Evolutionary conservation across 1,140 invertebrate genomes (phyloP).

Genomic region (Zaprionus gabonicus): DNA sequence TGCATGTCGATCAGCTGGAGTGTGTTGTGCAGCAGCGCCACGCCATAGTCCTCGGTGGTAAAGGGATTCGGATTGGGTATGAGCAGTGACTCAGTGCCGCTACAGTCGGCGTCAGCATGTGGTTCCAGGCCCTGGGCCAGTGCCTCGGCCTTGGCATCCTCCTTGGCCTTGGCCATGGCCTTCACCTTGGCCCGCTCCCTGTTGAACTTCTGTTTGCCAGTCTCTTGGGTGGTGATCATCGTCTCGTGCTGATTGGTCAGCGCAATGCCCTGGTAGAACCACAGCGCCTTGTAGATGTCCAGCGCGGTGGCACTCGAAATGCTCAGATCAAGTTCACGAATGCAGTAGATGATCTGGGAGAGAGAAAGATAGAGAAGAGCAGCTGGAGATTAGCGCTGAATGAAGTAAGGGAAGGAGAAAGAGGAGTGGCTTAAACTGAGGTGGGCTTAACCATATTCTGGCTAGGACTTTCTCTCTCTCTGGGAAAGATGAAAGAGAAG

Average conservation of each 20-base stretch:
- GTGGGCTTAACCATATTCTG: neutral
- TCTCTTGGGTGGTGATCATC: conserved; percentile 76
- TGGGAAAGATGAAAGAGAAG: neutral
- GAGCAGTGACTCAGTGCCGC: conserved; percentile 54
- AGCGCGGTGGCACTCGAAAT: conserved; percentile 75
- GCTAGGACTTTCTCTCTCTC: too few relatives aligned
- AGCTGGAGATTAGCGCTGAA: too few relatives aligned
- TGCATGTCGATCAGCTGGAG: conserved; percentile 84
- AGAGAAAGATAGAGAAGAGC: too few relatives aligned
- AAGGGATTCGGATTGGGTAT: conserved; percentile 80
- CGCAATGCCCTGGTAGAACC: conserved; percentile 79
- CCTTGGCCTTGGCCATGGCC: conserved; percentile 60
- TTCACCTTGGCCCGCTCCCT: conserved; percentile 47
- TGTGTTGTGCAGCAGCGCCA: conserved; percentile 77
- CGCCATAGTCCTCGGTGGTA: conserved; percentile 81
- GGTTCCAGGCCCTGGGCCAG: conserved; percentile 45
- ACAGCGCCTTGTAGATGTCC: conserved; percentile 79
- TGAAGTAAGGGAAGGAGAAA: neutral
- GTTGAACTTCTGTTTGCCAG: conserved; percentile 54
- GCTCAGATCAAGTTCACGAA: conserved; percentile 81
- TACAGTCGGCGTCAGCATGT: conserved; percentile 40
- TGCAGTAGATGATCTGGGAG: conserved; percentile 77
- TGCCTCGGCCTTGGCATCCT: conserved; percentile 53
- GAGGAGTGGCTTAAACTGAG: neutral
- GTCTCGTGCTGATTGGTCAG: conserved; percentile 77